Percentiles rank a stretch among this genome's conserved stretches.
phyloP scores from a whole-genome alignment of 2,797 vertebrate genomes.

The Cebuella pygmaea region DNA sequence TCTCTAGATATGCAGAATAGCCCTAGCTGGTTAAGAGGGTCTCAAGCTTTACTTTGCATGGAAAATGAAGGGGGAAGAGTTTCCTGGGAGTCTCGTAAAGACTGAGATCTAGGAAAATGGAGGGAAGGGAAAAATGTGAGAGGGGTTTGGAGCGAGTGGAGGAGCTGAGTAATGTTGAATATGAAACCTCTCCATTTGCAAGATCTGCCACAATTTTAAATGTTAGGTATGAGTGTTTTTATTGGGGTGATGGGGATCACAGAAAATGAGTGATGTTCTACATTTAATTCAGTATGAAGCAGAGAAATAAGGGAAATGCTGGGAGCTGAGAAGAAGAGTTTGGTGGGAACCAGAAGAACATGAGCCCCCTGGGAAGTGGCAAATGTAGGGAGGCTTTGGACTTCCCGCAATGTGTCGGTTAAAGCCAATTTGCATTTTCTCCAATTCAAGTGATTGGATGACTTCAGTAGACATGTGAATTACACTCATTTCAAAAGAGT shows the following conservation, averaged over 20 bases:
- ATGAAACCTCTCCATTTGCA: not conserved
- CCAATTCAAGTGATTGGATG: not conserved
- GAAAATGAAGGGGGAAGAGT: not conserved
- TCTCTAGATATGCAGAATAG: fast-evolving
- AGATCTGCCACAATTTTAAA: slow-evolving; percentile 7
- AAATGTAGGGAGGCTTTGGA: slow-evolving; percentile 27
- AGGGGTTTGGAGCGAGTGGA: not conserved
- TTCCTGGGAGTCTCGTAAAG: not conserved
- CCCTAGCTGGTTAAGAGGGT: not conserved
- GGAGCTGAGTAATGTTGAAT: not conserved
- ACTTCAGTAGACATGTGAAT: not conserved
- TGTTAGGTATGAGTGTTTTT: slow-evolving; percentile 51
- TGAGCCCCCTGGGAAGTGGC: not conserved
- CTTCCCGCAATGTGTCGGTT: not conserved
- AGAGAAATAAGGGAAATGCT: slow-evolving; percentile 45
- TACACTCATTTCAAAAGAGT: not conserved
- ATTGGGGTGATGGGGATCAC: slow-evolving; percentile 1
- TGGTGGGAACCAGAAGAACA: slow-evolving; percentile 48
- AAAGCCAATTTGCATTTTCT: slow-evolving; percentile 22
- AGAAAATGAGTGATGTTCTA: not conserved
- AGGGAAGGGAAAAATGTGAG: not conserved
- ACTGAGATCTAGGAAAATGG: not conserved
- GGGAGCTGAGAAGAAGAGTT: slow-evolving; percentile 50
- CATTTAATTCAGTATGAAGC: not conserved
- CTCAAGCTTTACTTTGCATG: not conserved